Evolutionary conservation across 2,113 vertebrate genomes (phyloP).

Genomic region (Rhinoderma darwinii): DNA sequence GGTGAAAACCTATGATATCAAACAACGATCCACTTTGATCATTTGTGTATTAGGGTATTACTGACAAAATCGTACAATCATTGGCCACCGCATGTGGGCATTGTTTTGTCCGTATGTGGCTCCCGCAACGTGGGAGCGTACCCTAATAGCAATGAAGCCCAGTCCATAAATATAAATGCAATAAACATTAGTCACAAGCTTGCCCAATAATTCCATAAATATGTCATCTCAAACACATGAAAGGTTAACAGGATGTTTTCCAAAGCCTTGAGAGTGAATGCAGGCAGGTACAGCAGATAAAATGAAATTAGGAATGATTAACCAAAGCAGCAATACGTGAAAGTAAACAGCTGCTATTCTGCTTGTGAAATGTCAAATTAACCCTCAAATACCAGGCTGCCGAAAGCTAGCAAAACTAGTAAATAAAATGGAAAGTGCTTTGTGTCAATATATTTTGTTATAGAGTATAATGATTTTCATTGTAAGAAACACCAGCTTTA

Average conservation of each 20-base stretch:
- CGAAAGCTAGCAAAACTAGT: not conserved
- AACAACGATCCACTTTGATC: too few relatives aligned
- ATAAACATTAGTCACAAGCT: not conserved
- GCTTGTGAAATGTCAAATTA: slow-evolving; percentile 8
- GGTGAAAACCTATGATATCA: too few relatives aligned
- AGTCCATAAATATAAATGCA: not conserved
- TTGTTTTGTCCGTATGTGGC: too few relatives aligned
- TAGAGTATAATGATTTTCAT: too few relatives aligned
- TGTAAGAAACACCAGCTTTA: too few relatives aligned
- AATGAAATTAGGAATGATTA: slow-evolving; percentile 44
- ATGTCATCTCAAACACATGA: not conserved
- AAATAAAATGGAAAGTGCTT: not conserved
- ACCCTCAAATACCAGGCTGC: not conserved
- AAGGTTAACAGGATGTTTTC: slow-evolving; percentile 42
- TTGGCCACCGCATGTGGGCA: too few relatives aligned
- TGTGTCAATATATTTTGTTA: too few relatives aligned
- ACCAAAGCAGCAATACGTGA: slow-evolving; percentile 1
- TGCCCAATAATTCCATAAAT: not conserved
- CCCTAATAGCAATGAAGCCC: not conserved
- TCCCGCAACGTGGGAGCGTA: too few relatives aligned
- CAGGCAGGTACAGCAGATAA: slow-evolving; percentile 24
- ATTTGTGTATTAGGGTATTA: too few relatives aligned
- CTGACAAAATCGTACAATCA: too few relatives aligned
- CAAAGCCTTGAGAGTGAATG: slow-evolving; percentile 25
- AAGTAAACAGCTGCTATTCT: slow-evolving; percentile 8